Evolutionary conservation across 2,888 invertebrate species (phyloP), one percentile per base, ranked within the genome.

Genomic region (Phorcus lineatus): DNA sequence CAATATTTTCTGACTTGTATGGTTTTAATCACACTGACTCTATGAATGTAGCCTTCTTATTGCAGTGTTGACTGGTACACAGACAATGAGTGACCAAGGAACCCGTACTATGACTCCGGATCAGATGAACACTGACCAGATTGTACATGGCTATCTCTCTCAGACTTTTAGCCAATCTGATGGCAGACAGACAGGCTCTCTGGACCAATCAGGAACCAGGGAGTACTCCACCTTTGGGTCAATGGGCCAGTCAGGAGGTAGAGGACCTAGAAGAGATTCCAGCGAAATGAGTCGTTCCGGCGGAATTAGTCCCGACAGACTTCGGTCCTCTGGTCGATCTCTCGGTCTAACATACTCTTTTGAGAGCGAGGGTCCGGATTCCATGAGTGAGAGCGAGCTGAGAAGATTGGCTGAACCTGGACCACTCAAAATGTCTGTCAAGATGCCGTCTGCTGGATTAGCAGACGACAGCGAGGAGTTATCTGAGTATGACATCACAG

Each of bases 111-210:
- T 88, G 82, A 91, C 91, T 2, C 90, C 91, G 6, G 91, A 91
- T 81, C 91, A 91, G 86, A 90, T 91, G 86, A 91, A 91, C 83
- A 83, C 89, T 19, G 91, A 91, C 40, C 87, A 86, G 77, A 85
- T 91, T 66, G 84, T 91, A 76, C 89, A 89, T 82, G 89, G 88
- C 24, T 91, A 90, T 83, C 82, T 91, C 66, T 86, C 85, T 75
- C 87, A 87, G 80, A 88, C 87, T 66, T 85, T 88, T 78, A 89
- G 88, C 80, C 86, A 87, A 81, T 87, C 86, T 78, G 86, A 85
- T 52, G 84, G 74, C 74, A 31, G 70, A 70, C 36, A 36, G 70
- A 75, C 75, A 75, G 75, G 53, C 22, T 52, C 53, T 75, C 75
- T 53, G 19, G 75, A 52, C 75, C 75, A 75, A 75, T 53, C 52